These are phyloP conservation scores for Siphamia tubifer DNA, from an alignment of 2,113 vertebrate genomes.

Conservation along the genomic window DNA sequence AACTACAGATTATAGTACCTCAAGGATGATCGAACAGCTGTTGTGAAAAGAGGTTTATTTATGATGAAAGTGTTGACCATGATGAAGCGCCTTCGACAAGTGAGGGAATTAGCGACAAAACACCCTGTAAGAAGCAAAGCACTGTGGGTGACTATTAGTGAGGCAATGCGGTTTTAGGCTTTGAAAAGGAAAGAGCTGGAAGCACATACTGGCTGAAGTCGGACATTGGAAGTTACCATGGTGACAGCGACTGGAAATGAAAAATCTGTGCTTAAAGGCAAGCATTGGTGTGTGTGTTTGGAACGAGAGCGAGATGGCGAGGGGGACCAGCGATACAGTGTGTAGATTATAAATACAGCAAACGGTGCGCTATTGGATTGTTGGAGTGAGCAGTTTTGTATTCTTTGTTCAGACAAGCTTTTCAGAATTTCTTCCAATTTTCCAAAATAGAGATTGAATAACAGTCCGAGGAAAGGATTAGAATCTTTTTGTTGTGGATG, in stretches of 20 bases:
- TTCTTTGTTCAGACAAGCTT: conserved; percentile 30
- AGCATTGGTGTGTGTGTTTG: conserved; percentile 39
- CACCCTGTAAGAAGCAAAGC: conserved; percentile 28
- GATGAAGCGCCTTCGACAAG: conserved; percentile 30
- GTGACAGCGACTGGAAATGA: conserved; percentile 77
- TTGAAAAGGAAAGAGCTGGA: conserved; percentile 65
- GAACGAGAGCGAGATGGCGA: conserved; percentile 6
- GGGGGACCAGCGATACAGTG: conserved; percentile 50
- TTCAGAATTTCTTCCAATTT: conserved; percentile 45
- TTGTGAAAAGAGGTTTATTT: neutral
- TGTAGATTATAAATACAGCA: conserved; percentile 55
- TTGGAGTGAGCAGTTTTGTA: conserved; percentile 3
- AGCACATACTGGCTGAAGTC: conserved; percentile 63
- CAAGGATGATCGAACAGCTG: neutral
- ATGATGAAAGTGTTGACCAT: conserved; percentile 5
- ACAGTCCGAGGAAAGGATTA: conserved; percentile 59
- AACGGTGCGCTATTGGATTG: conserved; percentile 11
- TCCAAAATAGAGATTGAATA: conserved; percentile 51
- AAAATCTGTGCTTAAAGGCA: conserved; percentile 75
- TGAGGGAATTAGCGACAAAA: conserved; percentile 55
- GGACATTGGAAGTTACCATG: conserved; percentile 81
- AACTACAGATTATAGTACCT: neutral
- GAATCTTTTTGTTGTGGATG: conserved; percentile 66
- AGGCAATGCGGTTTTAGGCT: conserved; percentile 62
- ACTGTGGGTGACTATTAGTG: conserved; percentile 39